Evolutionary conservation across 2,888 invertebrate genomes (phyloP).

Genomic region (Drosophila flavopinicola): DNA sequence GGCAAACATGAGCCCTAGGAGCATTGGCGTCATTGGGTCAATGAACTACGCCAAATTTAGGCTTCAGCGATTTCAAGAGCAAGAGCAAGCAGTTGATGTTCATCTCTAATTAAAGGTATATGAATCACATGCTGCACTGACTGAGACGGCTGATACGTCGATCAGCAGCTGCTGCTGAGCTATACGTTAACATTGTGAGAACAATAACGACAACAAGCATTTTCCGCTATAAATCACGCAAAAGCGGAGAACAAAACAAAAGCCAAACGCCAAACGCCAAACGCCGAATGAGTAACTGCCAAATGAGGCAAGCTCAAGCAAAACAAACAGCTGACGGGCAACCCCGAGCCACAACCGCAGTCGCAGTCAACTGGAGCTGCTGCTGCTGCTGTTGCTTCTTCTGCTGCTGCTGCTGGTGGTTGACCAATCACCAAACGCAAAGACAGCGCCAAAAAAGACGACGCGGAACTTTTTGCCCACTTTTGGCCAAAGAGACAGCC

Average conservation of each 20-base stretch:
- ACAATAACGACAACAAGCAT: slow-evolving; percentile 56
- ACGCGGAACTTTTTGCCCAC: slow-evolving; percentile 45
- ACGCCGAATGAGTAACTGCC: slow-evolving; percentile 55
- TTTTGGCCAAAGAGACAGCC: slow-evolving; percentile 62
- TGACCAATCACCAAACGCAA: slow-evolving; percentile 61
- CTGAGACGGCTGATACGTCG: slow-evolving; percentile 12
- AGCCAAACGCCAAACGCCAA: slow-evolving; percentile 39
- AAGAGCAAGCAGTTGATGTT: slow-evolving; percentile 24
- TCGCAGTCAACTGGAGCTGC: slow-evolving; percentile 21
- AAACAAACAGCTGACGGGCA: slow-evolving; percentile 67
- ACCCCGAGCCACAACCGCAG: slow-evolving; percentile 34
- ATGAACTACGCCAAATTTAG: slow-evolving; percentile 40
- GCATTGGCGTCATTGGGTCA: slow-evolving; percentile 32
- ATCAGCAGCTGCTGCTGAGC: slow-evolving; percentile 10
- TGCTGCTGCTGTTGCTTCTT: slow-evolving; percentile 10
- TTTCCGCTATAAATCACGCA: slow-evolving; percentile 72
- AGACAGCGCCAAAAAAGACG: slow-evolving; percentile 61
- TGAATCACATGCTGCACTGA: slow-evolving; percentile 73
- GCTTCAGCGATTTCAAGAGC: slow-evolving; percentile 30
- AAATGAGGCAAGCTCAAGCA: slow-evolving; percentile 23
- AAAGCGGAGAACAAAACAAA: slow-evolving; percentile 66
- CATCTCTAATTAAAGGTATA: slow-evolving; percentile 58
- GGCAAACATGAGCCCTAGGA: slow-evolving; percentile 43
- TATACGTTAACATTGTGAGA: slow-evolving; percentile 30
- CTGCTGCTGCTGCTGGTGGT: slow-evolving; percentile 1